Evolutionary conservation across 2,888 invertebrate species (phyloP), one percentile per base, ranked within the genome.

Genomic region (Cepaea hortensis): DNA sequence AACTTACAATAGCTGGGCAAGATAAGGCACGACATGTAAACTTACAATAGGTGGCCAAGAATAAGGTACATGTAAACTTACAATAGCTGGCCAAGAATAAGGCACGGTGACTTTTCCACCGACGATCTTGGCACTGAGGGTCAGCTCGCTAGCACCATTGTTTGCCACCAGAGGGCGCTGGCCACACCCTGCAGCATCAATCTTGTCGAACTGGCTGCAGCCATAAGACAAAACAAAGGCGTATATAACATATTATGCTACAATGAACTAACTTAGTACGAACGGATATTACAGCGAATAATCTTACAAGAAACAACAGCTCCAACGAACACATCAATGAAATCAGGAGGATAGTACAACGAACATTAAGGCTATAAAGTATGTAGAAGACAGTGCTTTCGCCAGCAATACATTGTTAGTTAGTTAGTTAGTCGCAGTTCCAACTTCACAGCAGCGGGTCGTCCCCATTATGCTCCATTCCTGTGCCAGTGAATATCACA

Each of bases 41-140:
- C 76, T 50, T 18, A 35, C 35, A 35, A 35, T 35, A 35, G 35
- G 35, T 35, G 35, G 35, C 35, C 35, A 35, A 35, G 35, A 35
- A 35, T 35, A 35, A 35, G 35, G 35, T 1, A 35, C 35, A 35
- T 35, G 35, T 35, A 35, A 11, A 77, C 85, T 85, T 65, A 85
- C 85, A 11, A 85, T 85, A 3, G 81, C 55, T n/a, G 87, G 85
- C 85, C 87, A 87, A 35, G 85, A 82, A 83, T 85, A 84, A 18
- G 87, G 85, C 3, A 70, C 75, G 3, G 87, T 50, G 62, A 79
- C 80, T 3, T 0, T 3, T 0, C 87, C 87, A 23, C 87, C 87
- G 18, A 87, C 87, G 23, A 87, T 83, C 48, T 75, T 85, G 6
- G 81, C 2, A 50, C 6, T 55, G 7, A 46, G 62, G 0, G 9